Evolutionary conservation across 2,888 invertebrate genomes (phyloP).

Genomic region (Patella ulyssiponensis): DNA sequence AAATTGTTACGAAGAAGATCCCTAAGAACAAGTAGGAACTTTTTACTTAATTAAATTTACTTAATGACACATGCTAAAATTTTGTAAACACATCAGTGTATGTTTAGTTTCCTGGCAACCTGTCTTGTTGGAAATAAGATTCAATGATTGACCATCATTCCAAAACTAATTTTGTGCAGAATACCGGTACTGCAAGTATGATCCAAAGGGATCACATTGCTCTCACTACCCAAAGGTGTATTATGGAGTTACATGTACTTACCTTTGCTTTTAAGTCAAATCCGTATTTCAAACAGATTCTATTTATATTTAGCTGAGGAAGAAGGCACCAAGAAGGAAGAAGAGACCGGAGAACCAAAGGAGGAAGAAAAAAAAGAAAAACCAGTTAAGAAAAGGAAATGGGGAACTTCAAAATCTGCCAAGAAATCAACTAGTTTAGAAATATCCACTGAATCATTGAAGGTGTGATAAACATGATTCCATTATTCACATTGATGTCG

Average conservation of each 20-base stretch:
- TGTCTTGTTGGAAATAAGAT: too few species aligned
- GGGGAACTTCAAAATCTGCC: slow-evolving; percentile 61
- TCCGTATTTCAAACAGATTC: neutral
- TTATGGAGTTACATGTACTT: slow-evolving; percentile 19
- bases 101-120: too few species aligned
- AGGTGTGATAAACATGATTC: slow-evolving; percentile 49
- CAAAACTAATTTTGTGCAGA: too few species aligned
- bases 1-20: neutral
- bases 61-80: too few species aligned
- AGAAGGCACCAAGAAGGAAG: neutral
- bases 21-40: neutral
- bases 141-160: too few species aligned
- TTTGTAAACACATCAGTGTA: too few species aligned
- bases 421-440: slow-evolving; percentile 58
- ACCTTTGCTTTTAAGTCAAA: neutral
- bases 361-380: slow-evolving; percentile 35
- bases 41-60: too few species aligned
- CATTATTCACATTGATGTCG: neutral
- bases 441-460: slow-evolving; percentile 70
- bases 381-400: slow-evolving; percentile 59
- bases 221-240: neutral
- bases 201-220: too few species aligned
- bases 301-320: neutral
- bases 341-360: slow-evolving; percentile 10
- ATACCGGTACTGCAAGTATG: too few species aligned